Evolutionary conservation across 1,140 invertebrate genomes (phyloP).

Genomic region (Formica selysi): DNA sequence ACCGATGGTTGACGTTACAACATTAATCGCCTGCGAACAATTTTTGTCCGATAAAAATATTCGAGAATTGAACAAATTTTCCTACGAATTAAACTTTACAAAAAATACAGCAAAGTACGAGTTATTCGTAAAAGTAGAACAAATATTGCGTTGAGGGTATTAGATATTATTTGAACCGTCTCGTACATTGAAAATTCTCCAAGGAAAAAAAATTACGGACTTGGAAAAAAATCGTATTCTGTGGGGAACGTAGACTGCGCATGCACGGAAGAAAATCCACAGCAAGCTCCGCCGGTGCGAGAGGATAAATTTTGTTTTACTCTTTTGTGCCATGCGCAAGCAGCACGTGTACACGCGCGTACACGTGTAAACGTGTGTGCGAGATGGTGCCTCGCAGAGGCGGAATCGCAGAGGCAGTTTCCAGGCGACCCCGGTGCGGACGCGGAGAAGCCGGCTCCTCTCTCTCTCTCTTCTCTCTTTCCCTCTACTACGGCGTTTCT

Average conservation of each 20-base stretch:
- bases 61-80: not conserved
- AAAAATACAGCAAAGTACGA: not conserved
- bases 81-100: not conserved
- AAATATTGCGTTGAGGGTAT: not conserved
- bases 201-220: not conserved
- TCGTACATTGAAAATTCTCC: not conserved
- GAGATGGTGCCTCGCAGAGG: constrained; percentile 52
- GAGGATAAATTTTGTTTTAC: constrained; percentile 60
- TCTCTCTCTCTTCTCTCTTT: constrained; percentile 25
- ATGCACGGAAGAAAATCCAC: constrained; percentile 58
- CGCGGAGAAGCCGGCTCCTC: constrained; percentile 55
- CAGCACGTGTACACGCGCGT: constrained; percentile 38
- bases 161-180: not conserved
- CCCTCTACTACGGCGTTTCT: constrained; percentile 61
- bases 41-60: not conserved
- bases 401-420: constrained; percentile 73
- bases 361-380: constrained; percentile 39
- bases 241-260: constrained; percentile 9
- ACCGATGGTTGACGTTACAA: not conserved
- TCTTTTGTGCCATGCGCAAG: constrained; percentile 50
- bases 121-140: not conserved
- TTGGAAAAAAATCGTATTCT: constrained; percentile 20
- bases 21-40: not conserved
- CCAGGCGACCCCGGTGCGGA: constrained; percentile 71
- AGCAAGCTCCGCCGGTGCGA: constrained; percentile 24